Conservation (phyloP, 1,140 invertebrate species). For the Latrodectus geometricus region DNA sequence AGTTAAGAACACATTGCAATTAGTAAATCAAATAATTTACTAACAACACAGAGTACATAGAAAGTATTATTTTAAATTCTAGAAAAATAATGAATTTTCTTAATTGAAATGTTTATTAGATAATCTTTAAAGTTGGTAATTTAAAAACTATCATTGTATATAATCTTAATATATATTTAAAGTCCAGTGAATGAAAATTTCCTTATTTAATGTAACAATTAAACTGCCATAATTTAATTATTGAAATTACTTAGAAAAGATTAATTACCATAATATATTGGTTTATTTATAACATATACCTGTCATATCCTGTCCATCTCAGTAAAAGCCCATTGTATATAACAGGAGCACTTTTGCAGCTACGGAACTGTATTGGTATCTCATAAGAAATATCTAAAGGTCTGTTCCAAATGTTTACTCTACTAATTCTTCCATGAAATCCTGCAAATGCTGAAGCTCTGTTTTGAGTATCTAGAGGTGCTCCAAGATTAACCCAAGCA, state of each 20-base stretch:
- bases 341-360: conserved; percentile 89
- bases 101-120: too few relatives aligned
- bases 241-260: not conserved
- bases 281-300: conserved; percentile 67
- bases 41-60: too few relatives aligned
- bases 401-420: conserved; percentile 93
- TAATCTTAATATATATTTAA: not conserved
- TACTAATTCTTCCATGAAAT: conserved; percentile 94
- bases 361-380: conserved; percentile 76
- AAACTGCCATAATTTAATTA: not conserved
- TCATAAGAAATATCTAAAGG: conserved; percentile 91
- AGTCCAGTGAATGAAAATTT: not conserved
- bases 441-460: conserved; percentile 85
- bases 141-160: too few relatives aligned
- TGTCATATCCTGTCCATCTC: conserved; percentile 94
- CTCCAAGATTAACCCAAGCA: conserved; percentile 92
- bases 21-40: too few relatives aligned
- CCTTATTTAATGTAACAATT: not conserved
- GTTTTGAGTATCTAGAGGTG: conserved; percentile 78
- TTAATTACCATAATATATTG: not conserved
- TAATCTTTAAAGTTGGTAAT: too few relatives aligned
- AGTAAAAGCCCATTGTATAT: conserved; percentile 86
- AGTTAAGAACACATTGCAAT: too few relatives aligned
- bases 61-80: too few relatives aligned
- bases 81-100: too few relatives aligned